These are phyloP conservation scores for Acrossocheilus fasciatus DNA, from an alignment of 2,797 vertebrate genomes.

Conservation along the genomic window DNA sequence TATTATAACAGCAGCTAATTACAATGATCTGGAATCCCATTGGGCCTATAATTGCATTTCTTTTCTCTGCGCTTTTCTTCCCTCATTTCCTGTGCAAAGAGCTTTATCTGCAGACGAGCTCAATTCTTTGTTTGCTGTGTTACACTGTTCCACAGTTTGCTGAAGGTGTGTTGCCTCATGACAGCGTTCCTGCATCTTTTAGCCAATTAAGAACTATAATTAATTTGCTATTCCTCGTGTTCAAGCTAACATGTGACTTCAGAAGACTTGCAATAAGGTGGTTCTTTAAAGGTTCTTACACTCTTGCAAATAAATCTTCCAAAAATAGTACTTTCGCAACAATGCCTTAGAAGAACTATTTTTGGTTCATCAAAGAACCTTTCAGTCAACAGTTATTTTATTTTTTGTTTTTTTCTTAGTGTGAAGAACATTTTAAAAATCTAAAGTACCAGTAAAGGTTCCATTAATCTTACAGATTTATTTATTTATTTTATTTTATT, in stretches of 20 bases:
- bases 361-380: no score
- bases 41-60: conserved; percentile 69
- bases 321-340: no score
- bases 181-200: background rate
- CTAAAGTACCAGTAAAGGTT: no score
- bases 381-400: no score
- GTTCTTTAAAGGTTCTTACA: no score
- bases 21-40: conserved; percentile 62
- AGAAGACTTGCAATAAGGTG: background rate
- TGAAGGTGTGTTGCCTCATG: conserved; percentile 57
- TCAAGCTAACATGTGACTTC: background rate
- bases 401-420: no score
- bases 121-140: conserved; percentile 69
- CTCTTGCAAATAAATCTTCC: no score
- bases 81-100: conserved; percentile 61
- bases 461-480: no score
- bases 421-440: no score
- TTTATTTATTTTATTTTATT: no score
- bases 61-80: conserved; percentile 61
- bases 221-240: background rate
- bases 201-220: background rate
- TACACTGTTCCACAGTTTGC: conserved; percentile 58
- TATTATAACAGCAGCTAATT: conserved; percentile 68
- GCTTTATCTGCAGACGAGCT: conserved; percentile 67
- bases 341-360: no score